Conservation (phyloP, 1,140 invertebrate species). For the Penaeus vannamei region DNA sequence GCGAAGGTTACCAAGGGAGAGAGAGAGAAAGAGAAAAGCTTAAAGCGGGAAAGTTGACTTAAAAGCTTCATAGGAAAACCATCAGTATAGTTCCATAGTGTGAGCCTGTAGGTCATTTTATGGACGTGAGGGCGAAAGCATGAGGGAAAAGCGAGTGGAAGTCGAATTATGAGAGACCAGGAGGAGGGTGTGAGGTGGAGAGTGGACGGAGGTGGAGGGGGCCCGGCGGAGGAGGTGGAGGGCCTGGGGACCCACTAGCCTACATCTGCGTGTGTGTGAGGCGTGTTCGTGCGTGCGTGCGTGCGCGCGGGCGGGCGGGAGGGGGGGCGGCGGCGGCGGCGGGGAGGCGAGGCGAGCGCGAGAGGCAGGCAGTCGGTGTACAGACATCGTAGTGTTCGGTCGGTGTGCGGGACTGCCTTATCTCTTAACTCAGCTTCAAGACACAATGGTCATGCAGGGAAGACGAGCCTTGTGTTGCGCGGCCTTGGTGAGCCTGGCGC, state of each 20-base stretch:
- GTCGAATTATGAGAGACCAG: neutral
- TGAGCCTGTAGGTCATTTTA: too few species aligned
- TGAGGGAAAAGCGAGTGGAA: neutral
- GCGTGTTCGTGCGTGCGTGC: constrained; percentile 53
- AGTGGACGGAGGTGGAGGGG: constrained; percentile 15
- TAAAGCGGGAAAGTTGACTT: too few species aligned
- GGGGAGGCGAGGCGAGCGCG: constrained; percentile 25
- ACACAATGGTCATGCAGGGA: too few species aligned
- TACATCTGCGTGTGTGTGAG: constrained; percentile 58
- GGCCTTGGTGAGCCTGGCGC: constrained; percentile 37
- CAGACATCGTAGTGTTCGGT: constrained; percentile 48
- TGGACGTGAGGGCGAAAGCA: constrained; percentile 11
- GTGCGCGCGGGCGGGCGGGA: constrained; percentile 23
- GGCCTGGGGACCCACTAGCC: constrained; percentile 61
- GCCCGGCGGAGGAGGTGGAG: too few species aligned
- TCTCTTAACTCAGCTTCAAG: too few species aligned
- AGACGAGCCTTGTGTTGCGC: constrained; percentile 4
- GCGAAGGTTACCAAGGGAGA: too few species aligned
- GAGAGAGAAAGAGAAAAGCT: too few species aligned
- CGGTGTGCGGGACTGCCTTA: constrained; percentile 11
- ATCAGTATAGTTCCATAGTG: too few species aligned
- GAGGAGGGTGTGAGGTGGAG: neutral
- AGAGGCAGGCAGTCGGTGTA: constrained; percentile 49
- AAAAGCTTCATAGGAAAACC: too few species aligned
- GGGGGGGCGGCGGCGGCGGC: constrained; percentile 35